Evolutionary conservation across 2,113 vertebrate genomes (phyloP).

Genomic region (Pyrgilauda ruficollis): DNA sequence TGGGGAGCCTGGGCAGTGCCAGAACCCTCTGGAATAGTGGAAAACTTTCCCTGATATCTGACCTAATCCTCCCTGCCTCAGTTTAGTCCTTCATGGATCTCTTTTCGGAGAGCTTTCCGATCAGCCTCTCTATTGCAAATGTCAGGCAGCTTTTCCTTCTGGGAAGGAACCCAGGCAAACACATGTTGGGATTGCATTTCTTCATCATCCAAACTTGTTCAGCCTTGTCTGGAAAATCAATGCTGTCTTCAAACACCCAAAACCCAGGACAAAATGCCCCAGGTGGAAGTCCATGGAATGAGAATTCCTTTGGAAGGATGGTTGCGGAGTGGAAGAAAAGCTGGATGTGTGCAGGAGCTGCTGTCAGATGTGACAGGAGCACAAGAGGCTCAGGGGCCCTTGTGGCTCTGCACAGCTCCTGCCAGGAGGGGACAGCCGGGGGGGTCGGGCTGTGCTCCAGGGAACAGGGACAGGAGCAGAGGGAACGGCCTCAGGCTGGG

Average conservation of each 20-base stretch:
- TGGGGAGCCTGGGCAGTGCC: background rate
- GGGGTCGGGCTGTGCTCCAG: background rate
- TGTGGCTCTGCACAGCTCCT: background rate
- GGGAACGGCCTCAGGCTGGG: no score
- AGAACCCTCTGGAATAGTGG: background rate
- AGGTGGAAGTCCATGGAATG: background rate
- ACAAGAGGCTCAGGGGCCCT: background rate
- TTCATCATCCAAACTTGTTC: background rate
- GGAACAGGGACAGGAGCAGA: background rate
- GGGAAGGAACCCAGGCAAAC: background rate
- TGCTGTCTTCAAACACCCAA: background rate
- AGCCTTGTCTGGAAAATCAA: background rate
- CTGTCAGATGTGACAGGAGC: background rate
- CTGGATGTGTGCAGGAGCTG: background rate
- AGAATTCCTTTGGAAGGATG: rapidly evolving
- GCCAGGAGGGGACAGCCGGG: background rate
- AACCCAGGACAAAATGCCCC: background rate
- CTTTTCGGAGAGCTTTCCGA: background rate
- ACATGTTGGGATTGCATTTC: rapidly evolving
- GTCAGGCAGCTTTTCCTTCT: background rate
- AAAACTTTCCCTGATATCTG: no score
- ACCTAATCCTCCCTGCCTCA: background rate
- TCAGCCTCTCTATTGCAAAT: background rate
- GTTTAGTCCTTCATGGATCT: background rate
- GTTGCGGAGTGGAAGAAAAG: rapidly evolving